Percentiles rank a stretch among this genome's conserved stretches.
phyloP scores from a whole-genome alignment of 2,888 invertebrate species.

The Micropterix aruncella region DNA sequence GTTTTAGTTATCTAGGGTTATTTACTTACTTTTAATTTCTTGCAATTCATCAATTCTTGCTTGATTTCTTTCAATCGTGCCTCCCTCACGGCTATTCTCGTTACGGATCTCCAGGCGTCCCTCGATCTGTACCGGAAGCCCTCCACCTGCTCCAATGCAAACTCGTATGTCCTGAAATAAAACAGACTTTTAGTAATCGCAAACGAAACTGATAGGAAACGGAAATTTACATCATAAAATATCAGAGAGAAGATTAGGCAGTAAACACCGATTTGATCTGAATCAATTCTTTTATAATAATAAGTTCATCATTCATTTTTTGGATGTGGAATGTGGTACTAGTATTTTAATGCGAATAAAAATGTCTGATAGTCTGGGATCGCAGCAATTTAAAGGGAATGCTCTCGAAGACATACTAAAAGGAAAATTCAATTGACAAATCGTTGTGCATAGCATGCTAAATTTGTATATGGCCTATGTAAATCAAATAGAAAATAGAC shows the following conservation, averaged over 20 bases:
- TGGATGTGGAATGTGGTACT: too few species aligned
- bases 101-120: slow-evolving; percentile 92
- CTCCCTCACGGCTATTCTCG: slow-evolving; percentile 84
- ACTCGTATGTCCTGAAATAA: slow-evolving; percentile 69
- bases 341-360: too few species aligned
- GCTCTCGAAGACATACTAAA: too few species aligned
- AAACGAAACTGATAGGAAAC: too few species aligned
- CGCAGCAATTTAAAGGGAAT: too few species aligned
- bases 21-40: slow-evolving; percentile 75
- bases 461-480: too few species aligned
- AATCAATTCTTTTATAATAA: slow-evolving; percentile 9
- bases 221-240: too few species aligned
- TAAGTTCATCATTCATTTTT: slow-evolving; percentile 9
- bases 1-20: too few species aligned
- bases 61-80: slow-evolving; percentile 93
- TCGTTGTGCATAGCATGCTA: too few species aligned
- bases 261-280: slow-evolving; percentile 12
- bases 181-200: slow-evolving; percentile 1
- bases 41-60: slow-evolving; percentile 81
- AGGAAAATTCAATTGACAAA: too few species aligned
- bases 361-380: too few species aligned
- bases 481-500: too few species aligned
- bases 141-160: slow-evolving; percentile 90
- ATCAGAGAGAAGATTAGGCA: slow-evolving; percentile 33
- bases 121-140: slow-evolving; percentile 89